These are phyloP conservation scores for Mesoligia furuncula DNA, from an alignment of 2,888 invertebrate species.

Conservation along the genomic window DNA sequence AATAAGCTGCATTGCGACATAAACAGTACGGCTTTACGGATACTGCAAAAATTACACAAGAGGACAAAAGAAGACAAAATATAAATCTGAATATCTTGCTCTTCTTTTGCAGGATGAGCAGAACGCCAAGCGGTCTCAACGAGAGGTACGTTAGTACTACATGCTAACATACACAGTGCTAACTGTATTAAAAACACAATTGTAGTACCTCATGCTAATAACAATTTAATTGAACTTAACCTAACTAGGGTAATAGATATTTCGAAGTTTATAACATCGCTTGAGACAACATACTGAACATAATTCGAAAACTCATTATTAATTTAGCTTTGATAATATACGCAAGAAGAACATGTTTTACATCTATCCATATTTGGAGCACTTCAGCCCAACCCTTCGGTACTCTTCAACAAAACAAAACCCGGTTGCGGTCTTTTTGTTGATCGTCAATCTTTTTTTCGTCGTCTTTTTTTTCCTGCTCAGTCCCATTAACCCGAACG, in stretches of 20 bases:
- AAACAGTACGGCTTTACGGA: neutral
- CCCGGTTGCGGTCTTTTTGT: too few species aligned
- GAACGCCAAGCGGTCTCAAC: slow-evolving; percentile 63
- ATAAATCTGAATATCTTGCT: slow-evolving; percentile 48
- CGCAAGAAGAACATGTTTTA: slow-evolving; percentile 5
- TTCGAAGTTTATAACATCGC: slow-evolving; percentile 20
- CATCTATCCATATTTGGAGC: neutral
- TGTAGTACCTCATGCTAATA: slow-evolving; percentile 51
- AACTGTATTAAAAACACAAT: slow-evolving; percentile 36
- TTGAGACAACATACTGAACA: slow-evolving; percentile 29
- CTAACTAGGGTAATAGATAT: neutral
- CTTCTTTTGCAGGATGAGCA: slow-evolving; percentile 67
- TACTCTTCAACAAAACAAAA: too few species aligned
- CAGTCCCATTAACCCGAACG: too few species aligned
- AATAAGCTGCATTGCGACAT: neutral
- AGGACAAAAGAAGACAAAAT: slow-evolving; percentile 21
- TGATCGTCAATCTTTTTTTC: too few species aligned
- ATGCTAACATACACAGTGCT: slow-evolving; percentile 57
- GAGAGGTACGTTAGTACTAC: slow-evolving; percentile 66
- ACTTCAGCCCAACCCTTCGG: too few species aligned
- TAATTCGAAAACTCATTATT: slow-evolving; percentile 31
- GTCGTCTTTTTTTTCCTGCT: too few species aligned
- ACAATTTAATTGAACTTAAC: slow-evolving; percentile 48
- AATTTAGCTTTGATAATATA: slow-evolving; percentile 8
- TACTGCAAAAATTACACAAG: neutral